Evolutionary conservation across 2,113 vertebrate genomes (phyloP), one percentile per base, ranked within the genome.

Genomic region (Lanius collurio): DNA sequence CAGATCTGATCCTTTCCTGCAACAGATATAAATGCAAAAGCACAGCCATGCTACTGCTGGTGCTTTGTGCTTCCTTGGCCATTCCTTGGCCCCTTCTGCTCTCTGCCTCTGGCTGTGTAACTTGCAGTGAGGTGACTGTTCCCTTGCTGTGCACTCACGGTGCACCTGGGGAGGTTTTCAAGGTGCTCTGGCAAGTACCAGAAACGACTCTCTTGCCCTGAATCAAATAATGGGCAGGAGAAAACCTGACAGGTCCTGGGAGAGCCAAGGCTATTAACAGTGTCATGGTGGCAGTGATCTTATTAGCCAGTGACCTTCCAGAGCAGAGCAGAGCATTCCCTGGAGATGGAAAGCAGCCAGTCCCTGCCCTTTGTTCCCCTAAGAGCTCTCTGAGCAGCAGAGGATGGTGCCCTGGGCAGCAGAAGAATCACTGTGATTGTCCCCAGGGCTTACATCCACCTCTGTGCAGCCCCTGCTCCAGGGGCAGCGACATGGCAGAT

Each of bases 401-500:
- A 37, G 55, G 26, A 11, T 0, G 3, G 5, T 4, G 18, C 7
- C 13, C 46, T 7, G 27, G 30, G 0, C 39, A 37, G 82, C 49
- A 62, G 57, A 0, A 1, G 15, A 10, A 2, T 0, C 1, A 0
- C 44, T 7, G 20, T 6, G 68, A 22, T 7, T 28, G 71, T 56
- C 19, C n/a, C 30, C 27, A 30, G 68, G 28, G 18, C 50, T 67
- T 47, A 24, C 21, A 5, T 1, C 33, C 37, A 7, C 15, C 59
- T 15, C 56, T 20, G 19, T 1, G 0, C 22, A 35, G 7, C 46
- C 47, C 6, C 39, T 19, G 12, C 47, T 37, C 11, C 27, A 7
- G 35, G 5, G 16, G 4, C 15, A 42, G 6, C 0, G 49, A 11
- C 17, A 6, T 0, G 12, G 55, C 27, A 78, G 16, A 14, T 21